Evolutionary conservation across 30 jellyfish, hydroid and myxozoan genomes (phyloP), one percentile per base, ranked within the genome.

Genomic region (Mastigias papua): DNA sequence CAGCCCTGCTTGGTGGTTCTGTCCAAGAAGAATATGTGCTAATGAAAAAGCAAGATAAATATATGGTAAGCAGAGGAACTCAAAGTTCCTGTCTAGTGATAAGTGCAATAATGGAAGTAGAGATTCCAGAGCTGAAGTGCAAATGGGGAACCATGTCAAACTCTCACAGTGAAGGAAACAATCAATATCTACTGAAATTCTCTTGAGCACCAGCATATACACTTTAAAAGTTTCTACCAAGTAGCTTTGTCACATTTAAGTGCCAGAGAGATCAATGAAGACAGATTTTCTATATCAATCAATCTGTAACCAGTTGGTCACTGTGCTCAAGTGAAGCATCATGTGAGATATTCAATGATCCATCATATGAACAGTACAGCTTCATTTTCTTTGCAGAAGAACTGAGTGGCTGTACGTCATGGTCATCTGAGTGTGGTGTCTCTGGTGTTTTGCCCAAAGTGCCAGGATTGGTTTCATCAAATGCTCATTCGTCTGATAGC

Each of bases 381-480:
- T 61, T 61, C 73, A 61, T 61, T 25, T 61, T 61, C 73, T 61
- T 61, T 25, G 73, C 9, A 27, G 73, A 61, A 6, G 73, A n/a
- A 61, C 10, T 61, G 73, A 61, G 73, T 61, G 73, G 73, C 73
- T 61, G 73, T 61, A 7, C 21, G 73, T 11, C 73, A 20, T 25
- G 10, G 73, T 61, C 73, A 11, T 61, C 16, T 8, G 73, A 61
- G 73, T 61, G n/a, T n/a, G n/a, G 21, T 8, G 25, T 16, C 8
- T 46, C 29, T 6, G 73, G 73, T 61, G 10, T 61, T 20, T 61
- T 25, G 21, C 21, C 25, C 22, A 25, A 61, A 25, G 73, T 61
- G 73, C 73, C 73, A 61, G 73, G 73, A 5, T 20, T 20, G 10
- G 73, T 25, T 61, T 25, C 10, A 61, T 61, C 73, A 61, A 61